Evolutionary conservation across 2,888 invertebrate species (phyloP).

Genomic region (Drosophila setosimentum): DNA sequence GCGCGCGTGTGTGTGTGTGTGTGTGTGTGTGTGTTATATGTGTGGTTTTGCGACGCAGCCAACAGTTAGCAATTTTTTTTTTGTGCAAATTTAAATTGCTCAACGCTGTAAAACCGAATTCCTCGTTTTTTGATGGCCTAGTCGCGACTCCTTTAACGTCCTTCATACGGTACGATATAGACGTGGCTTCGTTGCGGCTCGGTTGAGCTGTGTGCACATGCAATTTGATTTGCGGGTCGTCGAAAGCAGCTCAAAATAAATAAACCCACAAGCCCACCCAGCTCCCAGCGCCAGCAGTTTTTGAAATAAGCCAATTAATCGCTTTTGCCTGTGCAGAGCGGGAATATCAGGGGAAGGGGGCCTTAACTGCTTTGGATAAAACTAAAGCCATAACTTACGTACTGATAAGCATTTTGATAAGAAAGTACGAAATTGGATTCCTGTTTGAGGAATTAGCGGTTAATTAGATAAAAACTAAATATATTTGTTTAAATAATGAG

Average conservation of each 20-base stretch:
- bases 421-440: not conserved
- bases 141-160: conserved; percentile 26
- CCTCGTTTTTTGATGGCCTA: conserved; percentile 45
- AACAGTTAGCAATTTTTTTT: conserved; percentile 40
- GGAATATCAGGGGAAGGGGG: not conserved
- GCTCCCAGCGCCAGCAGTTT: conserved; percentile 45
- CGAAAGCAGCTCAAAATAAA: conserved; percentile 14
- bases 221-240: conserved; percentile 54
- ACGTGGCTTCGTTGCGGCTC: conserved; percentile 42
- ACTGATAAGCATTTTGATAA: not conserved
- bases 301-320: conserved; percentile 58
- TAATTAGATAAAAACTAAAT: not conserved
- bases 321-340: not conserved
- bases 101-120: conserved; percentile 57
- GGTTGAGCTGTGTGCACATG: conserved; percentile 59
- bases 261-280: conserved; percentile 17
- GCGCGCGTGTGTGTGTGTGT: conserved; percentile 2
- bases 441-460: not conserved
- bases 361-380: not conserved
- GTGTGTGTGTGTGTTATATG: not conserved
- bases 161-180: not conserved
- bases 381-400: not conserved
- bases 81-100: conserved; percentile 61
- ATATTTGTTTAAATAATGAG: not conserved
- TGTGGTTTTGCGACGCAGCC: conserved; percentile 8